These are phyloP conservation scores for Malurus melanocephalus DNA, from an alignment of 2,113 vertebrate species.

Conservation along the genomic window DNA sequence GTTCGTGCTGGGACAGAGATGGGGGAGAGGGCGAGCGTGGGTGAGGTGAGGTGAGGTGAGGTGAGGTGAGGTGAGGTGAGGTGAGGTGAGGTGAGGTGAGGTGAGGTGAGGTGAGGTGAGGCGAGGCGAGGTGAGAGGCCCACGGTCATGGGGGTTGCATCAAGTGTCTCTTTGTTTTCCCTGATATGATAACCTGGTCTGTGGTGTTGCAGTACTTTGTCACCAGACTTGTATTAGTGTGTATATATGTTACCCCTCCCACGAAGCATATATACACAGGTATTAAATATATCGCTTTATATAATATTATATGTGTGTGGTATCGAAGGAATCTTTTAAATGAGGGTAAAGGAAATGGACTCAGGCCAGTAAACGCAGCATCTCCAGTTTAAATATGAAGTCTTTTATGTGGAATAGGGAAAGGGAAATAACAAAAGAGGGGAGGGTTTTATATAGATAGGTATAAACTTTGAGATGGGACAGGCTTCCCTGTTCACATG, in stretches of 20 bases:
- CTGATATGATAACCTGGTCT: constrained; percentile 65
- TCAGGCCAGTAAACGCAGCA: constrained; percentile 68
- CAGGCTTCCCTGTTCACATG: neutral
- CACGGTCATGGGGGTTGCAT: neutral
- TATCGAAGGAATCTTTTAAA: constrained; percentile 71
- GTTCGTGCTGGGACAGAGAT: accelerated
- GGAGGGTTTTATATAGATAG: constrained; percentile 21
- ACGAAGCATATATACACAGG: constrained; percentile 82
- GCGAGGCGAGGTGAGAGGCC: neutral
- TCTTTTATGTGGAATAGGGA: neutral
- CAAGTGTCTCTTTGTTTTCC: constrained; percentile 57
- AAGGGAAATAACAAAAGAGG: neutral
- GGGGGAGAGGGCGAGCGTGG: neutral
- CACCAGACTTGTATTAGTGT: constrained; percentile 79
- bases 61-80: too few relatives aligned
- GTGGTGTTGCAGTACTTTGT: constrained; percentile 77
- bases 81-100: neutral
- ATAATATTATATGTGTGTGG: constrained; percentile 83
- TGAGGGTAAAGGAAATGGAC: constrained; percentile 73
- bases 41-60: neutral
- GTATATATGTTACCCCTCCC: constrained; percentile 79
- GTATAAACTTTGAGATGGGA: constrained; percentile 39
- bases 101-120: neutral
- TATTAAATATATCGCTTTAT: constrained; percentile 84
- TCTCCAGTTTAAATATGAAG: constrained; percentile 42